A percentile compares a stretch with the other conserved stretches of the same genome.
Evolutionary conservation across 1,140 invertebrate genomes (phyloP).

Genomic region (Nasonia vitripennis): DNA sequence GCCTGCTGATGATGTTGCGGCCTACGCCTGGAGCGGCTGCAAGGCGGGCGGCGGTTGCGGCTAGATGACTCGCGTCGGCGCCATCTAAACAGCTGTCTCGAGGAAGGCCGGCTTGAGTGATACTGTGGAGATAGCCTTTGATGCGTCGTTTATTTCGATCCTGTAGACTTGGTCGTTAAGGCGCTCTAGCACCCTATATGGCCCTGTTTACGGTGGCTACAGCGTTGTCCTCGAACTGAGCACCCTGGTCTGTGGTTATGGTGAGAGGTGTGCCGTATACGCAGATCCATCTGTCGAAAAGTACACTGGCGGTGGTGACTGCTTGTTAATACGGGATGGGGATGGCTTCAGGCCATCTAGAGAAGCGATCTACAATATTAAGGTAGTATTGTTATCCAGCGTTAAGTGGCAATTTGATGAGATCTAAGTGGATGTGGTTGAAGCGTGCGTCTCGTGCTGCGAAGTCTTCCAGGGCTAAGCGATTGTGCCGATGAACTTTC

Average conservation of each 20-base stretch:
- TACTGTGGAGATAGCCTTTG: neutral
- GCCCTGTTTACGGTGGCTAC: neutral
- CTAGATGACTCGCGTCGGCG: too few species aligned
- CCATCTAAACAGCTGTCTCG: too few species aligned
- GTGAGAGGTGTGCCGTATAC: neutral
- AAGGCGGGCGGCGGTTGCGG: too few species aligned
- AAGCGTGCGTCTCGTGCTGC: constrained; percentile 35
- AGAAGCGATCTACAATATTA: constrained; percentile 49
- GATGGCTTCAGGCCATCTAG: neutral
- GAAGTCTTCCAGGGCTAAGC: constrained; percentile 38
- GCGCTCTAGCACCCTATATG: neutral
- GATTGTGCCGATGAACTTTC: constrained; percentile 54
- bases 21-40: too few species aligned
- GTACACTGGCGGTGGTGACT: neutral
- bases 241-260: neutral
- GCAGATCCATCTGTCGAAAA: constrained; percentile 60
- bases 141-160: neutral
- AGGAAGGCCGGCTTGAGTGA: neutral
- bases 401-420: neutral
- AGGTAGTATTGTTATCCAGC: neutral
- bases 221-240: neutral
- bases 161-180: neutral
- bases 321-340: neutral
- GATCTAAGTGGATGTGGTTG: constrained; percentile 53
- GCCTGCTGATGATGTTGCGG: too few species aligned